A percentile compares a stretch with the other conserved stretches of the same genome.
Conservation (phyloP, 2,113 vertebrate species). For the Helogale parvula region DNA sequence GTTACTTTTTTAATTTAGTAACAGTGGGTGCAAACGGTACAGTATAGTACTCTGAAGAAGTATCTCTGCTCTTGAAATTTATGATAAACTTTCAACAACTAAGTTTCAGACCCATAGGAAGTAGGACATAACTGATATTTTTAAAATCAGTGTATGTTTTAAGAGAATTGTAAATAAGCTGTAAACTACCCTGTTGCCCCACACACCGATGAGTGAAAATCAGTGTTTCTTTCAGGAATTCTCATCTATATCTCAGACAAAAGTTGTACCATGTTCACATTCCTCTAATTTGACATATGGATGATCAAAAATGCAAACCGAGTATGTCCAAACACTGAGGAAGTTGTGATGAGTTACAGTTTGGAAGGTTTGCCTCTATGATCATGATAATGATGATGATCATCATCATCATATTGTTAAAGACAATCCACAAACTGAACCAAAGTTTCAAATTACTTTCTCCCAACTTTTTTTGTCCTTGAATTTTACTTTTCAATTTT, state of each 20-base stretch:
- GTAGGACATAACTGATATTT: background rate
- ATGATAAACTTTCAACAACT: background rate
- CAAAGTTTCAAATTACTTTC: background rate
- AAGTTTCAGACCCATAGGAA: background rate
- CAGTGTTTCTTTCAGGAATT: background rate
- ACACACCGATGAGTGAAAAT: background rate
- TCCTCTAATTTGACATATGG: background rate
- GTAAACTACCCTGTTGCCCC: background rate
- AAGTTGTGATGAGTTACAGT: background rate
- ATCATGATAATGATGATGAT: background rate
- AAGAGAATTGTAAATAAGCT: background rate
- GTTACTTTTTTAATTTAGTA: background rate
- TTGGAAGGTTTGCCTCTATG: background rate
- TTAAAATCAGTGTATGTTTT: background rate
- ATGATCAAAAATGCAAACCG: background rate
- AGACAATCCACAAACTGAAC: background rate
- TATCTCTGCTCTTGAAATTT: background rate
- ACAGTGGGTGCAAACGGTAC: background rate
- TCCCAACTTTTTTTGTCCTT: background rate
- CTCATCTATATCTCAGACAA: background rate
- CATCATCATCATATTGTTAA: no score
- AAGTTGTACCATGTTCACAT: background rate
- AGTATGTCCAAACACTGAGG: background rate
- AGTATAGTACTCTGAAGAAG: background rate
- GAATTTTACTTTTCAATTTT: constrained; percentile 23